Conservation (phyloP, 2,113 vertebrate genomes). For the Sinocyclocheilus grahami region DNA sequence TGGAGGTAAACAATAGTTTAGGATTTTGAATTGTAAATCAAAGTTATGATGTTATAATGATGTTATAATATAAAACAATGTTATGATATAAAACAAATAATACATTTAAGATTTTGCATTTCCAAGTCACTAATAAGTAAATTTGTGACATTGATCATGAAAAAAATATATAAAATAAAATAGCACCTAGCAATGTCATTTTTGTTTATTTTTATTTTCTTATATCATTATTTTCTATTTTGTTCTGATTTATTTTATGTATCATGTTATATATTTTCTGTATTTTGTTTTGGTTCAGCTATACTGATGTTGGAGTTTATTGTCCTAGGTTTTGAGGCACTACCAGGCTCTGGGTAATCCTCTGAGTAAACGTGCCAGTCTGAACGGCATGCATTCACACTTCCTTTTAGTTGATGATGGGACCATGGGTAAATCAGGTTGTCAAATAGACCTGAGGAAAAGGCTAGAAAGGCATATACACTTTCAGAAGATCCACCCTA, state of each 20-base stretch:
- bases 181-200: too few species aligned
- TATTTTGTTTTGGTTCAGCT: not conserved
- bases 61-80: not conserved
- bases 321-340: slow-evolving; percentile 82
- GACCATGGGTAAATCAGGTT: slow-evolving; percentile 89
- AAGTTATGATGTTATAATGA: not conserved
- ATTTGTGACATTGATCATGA: not conserved
- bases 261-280: not conserved
- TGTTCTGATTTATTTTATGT: too few species aligned
- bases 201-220: too few species aligned
- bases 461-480: slow-evolving; percentile 88
- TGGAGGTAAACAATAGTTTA: too few species aligned
- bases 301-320: not conserved
- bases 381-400: slow-evolving; percentile 94
- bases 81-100: not conserved
- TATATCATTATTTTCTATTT: too few species aligned
- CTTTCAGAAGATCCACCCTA: slow-evolving; percentile 88
- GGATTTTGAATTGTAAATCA: not conserved
- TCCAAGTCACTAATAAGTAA: not conserved
- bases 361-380: slow-evolving; percentile 86
- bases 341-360: slow-evolving; percentile 92
- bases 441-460: slow-evolving; percentile 86
- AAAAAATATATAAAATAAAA: too few species aligned
- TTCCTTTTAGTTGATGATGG: slow-evolving; percentile 94
- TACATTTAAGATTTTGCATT: not conserved